Percentiles rank a stretch among this genome's conserved stretches.
Evolutionary conservation across 2,888 invertebrate species (phyloP).

Genomic region (Pterobdella sp.): DNA sequence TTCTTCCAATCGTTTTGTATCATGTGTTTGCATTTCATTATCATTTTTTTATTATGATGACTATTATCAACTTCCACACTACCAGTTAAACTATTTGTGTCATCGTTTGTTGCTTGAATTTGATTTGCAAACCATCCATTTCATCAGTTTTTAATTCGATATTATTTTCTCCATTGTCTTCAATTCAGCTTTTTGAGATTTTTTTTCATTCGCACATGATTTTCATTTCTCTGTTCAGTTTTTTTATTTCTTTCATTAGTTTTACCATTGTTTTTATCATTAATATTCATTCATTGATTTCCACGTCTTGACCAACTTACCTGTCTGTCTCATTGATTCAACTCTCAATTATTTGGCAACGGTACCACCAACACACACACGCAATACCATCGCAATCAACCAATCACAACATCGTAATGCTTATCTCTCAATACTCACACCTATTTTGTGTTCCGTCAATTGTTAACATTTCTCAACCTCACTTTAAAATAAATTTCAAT

Average conservation of each 20-base stretch:
- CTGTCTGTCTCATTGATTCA: too few species aligned
- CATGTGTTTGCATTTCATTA: too few species aligned
- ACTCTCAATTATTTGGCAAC: too few species aligned
- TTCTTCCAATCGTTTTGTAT: too few species aligned
- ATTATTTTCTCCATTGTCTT: not conserved
- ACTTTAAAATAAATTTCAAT: too few species aligned
- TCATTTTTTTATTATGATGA: constrained; percentile 4
- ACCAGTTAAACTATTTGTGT: not conserved
- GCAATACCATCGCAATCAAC: too few species aligned
- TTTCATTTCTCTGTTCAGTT: not conserved
- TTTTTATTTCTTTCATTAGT: not conserved
- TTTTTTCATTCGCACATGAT: not conserved
- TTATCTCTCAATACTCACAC: too few species aligned
- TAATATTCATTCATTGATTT: constrained; percentile 4
- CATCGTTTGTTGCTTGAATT: not conserved
- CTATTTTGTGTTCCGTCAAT: too few species aligned
- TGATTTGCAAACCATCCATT: not conserved
- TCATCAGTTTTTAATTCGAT: not conserved
- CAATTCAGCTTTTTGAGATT: not conserved
- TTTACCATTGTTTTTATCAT: not conserved
- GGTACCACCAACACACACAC: too few species aligned
- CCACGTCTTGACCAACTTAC: too few species aligned
- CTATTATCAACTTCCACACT: constrained; percentile 9
- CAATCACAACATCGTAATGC: too few species aligned
- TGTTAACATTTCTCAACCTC: too few species aligned